Conservation (phyloP, 2,888 invertebrate species). For the Pristionchus entomophagus region DNA sequence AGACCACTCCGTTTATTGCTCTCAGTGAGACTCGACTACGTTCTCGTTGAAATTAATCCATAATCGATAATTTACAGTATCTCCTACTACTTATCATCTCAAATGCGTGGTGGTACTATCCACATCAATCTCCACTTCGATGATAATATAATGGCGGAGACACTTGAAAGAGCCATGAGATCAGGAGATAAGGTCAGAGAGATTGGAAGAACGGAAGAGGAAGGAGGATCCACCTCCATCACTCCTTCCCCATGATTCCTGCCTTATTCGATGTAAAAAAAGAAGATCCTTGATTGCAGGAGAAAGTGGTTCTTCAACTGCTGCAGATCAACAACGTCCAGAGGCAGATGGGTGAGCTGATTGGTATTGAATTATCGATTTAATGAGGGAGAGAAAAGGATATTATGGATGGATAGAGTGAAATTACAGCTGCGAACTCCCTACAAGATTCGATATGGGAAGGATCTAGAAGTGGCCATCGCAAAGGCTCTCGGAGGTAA, state of each 20-base stretch:
- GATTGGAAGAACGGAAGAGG: no score
- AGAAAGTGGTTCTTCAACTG: not conserved
- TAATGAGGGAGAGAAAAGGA: not conserved
- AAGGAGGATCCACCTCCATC: no score
- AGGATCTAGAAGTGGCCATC: slow-evolving; percentile 62
- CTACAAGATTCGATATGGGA: slow-evolving; percentile 65
- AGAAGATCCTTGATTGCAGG: not conserved
- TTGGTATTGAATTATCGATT: not conserved
- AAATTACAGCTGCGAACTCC: slow-evolving; percentile 61
- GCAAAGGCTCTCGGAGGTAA: slow-evolving; percentile 62
- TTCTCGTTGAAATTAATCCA: no score
- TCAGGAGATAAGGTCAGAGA: not conserved
- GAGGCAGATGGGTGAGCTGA: slow-evolving; percentile 40
- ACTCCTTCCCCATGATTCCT: no score
- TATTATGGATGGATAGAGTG: not conserved
- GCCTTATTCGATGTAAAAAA: not conserved
- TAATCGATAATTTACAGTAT: no score
- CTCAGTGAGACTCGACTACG: no score
- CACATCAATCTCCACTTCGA: slow-evolving; percentile 4
- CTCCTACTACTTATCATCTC: no score
- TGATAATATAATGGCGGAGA: not conserved
- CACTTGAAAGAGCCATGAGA: slow-evolving; percentile 12
- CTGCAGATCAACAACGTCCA: slow-evolving; percentile 7
- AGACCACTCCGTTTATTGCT: not conserved
- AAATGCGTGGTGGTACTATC: slow-evolving; percentile 22